Percentiles rank a stretch among this genome's conserved stretches.
Conservation (phyloP, 2,113 vertebrate genomes). For the Tychaedon coryphoeus region DNA sequence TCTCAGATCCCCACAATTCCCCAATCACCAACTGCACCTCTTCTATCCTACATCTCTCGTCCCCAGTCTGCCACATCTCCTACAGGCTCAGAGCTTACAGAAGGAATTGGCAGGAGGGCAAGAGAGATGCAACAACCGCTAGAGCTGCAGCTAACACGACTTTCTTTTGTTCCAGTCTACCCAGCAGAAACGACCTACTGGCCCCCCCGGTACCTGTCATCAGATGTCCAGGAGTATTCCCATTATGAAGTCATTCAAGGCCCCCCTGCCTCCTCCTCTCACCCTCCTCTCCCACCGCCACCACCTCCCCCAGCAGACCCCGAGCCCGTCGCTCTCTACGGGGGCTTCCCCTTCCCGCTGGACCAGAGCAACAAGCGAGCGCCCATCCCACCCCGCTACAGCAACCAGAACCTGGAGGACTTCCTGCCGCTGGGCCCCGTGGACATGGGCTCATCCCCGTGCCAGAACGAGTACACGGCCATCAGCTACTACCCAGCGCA, state of each 20-base stretch:
- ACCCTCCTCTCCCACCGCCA: conserved; percentile 19
- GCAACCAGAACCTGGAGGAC: conserved; percentile 93
- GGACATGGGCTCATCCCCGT: conserved; percentile 78
- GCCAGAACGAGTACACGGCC: conserved; percentile 91
- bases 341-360: conserved; percentile 93
- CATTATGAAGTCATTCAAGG: conserved; percentile 84
- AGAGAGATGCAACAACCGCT: background rate
- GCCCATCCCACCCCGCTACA: conserved; percentile 92
- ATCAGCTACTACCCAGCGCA: conserved; percentile 92
- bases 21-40: background rate
- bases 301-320: conserved; percentile 68
- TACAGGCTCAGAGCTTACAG: background rate
- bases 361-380: conserved; percentile 89
- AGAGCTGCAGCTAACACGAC: background rate
- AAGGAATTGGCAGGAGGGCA: background rate
- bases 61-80: background rate
- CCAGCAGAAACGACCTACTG: conserved; percentile 78
- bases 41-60: rapidly evolving
- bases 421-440: conserved; percentile 81
- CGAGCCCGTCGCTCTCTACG: conserved; percentile 80
- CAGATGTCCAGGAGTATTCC: conserved; percentile 81
- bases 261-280: conserved; percentile 62
- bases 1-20: background rate
- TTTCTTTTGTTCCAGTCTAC: conserved; percentile 77
- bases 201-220: conserved; percentile 77